Conservation (phyloP, 2,888 invertebrate species). For the Germaria angustata region DNA sequence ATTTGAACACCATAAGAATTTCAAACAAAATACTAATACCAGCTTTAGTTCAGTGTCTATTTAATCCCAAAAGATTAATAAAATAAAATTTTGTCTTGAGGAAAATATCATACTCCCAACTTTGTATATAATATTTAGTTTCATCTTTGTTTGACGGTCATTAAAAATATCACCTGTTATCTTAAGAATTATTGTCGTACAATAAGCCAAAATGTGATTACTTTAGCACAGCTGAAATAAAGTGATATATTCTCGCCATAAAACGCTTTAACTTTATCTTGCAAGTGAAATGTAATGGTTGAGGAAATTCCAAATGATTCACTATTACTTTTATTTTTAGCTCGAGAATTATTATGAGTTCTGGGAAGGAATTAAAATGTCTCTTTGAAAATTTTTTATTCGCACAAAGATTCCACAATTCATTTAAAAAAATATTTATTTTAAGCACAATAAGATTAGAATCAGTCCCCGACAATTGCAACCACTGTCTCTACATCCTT, state of each 20-base stretch:
- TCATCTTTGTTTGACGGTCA: neutral
- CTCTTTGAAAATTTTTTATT: too few relatives aligned
- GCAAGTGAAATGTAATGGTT: neutral
- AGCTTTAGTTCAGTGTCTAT: neutral
- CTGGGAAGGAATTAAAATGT: too few relatives aligned
- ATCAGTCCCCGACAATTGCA: too few relatives aligned
- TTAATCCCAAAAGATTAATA: neutral
- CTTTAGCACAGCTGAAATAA: conserved; percentile 39
- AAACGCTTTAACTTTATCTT: neutral
- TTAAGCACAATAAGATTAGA: too few relatives aligned
- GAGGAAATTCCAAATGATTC: neutral
- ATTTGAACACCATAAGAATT: neutral
- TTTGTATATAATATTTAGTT: conserved; percentile 1
- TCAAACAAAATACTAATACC: neutral
- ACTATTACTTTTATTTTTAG: neutral
- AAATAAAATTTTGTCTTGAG: neutral
- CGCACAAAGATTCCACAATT: too few relatives aligned
- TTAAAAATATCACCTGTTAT: conserved; percentile 42
- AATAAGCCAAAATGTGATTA: neutral
- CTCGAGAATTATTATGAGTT: too few relatives aligned
- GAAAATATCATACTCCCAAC: neutral
- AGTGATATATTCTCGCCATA: neutral
- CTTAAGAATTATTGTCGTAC: neutral
- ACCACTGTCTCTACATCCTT: too few relatives aligned
- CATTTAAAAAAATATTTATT: too few relatives aligned